Conservation (phyloP, 1,140 invertebrate species). For the Homarus americanus region DNA sequence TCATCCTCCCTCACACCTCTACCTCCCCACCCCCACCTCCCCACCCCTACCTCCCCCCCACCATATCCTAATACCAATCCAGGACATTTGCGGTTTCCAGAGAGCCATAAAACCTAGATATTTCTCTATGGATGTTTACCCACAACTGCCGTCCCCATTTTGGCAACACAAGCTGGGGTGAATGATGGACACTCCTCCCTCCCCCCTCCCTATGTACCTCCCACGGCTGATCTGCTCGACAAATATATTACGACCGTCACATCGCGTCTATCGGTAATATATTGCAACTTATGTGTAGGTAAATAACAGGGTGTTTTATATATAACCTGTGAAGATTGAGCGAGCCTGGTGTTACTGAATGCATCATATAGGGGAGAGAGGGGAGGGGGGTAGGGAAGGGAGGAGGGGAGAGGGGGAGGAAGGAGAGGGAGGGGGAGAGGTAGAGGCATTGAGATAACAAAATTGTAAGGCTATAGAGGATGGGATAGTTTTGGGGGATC, state of each 20-base stretch:
- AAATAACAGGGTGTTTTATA: not conserved
- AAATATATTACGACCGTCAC: not conserved
- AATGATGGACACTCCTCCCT: not conserved
- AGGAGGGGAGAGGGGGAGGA: slow-evolving; percentile 17
- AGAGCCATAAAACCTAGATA: too few species aligned
- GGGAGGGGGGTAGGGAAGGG: not conserved
- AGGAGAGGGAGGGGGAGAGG: not conserved
- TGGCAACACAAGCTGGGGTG: too few species aligned
- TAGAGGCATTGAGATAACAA: too few species aligned
- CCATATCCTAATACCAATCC: too few species aligned
- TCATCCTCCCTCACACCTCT: too few species aligned
- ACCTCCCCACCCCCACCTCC: too few species aligned
- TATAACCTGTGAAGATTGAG: not conserved
- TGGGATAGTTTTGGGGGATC: too few species aligned
- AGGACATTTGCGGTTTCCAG: too few species aligned
- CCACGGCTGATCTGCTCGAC: not conserved
- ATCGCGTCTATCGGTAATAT: not conserved
- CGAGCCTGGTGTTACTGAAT: not conserved
- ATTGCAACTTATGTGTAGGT: not conserved
- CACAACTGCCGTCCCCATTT: too few species aligned
- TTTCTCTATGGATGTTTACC: too few species aligned
- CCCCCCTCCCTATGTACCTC: not conserved
- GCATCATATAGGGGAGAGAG: not conserved
- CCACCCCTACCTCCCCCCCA: not conserved
- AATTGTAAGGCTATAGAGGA: too few species aligned